These are phyloP conservation scores for Dryadula phaetusa DNA, from an alignment of 2,888 invertebrate species.

Conservation along the genomic window DNA sequence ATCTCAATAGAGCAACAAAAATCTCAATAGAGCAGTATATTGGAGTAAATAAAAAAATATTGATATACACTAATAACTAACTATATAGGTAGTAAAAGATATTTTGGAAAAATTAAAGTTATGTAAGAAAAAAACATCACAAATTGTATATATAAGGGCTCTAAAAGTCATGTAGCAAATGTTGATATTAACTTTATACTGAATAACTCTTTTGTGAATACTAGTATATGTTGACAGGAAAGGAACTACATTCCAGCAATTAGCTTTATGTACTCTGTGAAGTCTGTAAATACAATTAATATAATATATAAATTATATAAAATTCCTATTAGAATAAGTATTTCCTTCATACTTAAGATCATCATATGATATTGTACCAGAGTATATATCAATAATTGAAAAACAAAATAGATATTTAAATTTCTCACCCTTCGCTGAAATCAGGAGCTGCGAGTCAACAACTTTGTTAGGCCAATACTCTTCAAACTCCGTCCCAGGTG, in stretches of 20 bases:
- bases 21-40: no score
- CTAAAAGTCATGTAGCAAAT: neutral
- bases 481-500: conserved; percentile 94
- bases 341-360: neutral
- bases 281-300: neutral
- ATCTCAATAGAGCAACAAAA: no score
- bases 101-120: no score
- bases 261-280: neutral
- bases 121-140: no score
- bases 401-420: neutral
- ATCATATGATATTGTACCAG: neutral
- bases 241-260: neutral
- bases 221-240: neutral
- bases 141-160: neutral
- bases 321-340: neutral
- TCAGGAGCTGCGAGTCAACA: conserved; percentile 91
- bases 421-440: conserved; percentile 86
- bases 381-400: neutral
- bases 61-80: no score
- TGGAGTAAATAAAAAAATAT: no score
- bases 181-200: neutral
- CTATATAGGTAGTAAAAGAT: no score
- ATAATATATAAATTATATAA: neutral
- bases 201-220: neutral
- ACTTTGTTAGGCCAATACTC: conserved; percentile 97